phyloP scores from a whole-genome alignment of 2,888 invertebrate species.

The Glyphotaelius pellucidus region DNA sequence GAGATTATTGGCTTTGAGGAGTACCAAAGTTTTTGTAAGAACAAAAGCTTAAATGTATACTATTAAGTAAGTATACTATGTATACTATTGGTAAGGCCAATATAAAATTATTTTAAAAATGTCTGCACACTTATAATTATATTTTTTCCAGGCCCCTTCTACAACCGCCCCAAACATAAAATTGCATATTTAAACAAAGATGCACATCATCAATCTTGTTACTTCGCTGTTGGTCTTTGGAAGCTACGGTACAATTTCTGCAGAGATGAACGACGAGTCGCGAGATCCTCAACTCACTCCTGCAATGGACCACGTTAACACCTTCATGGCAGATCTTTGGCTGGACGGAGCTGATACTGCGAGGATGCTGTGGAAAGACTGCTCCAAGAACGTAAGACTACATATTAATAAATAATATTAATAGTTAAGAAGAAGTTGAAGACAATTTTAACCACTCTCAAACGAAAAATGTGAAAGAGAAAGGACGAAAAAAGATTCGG shows the following conservation, averaged over 20 bases:
- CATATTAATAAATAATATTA: background rate
- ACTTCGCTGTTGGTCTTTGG: background rate
- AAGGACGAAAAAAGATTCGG: too few relatives aligned
- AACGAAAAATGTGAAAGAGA: too few relatives aligned
- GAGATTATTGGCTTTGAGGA: too few relatives aligned
- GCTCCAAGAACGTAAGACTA: slow-evolving; percentile 73
- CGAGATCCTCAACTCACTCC: background rate
- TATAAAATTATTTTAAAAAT: too few relatives aligned
- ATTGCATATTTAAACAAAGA: background rate
- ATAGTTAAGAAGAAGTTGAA: background rate
- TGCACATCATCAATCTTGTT: background rate
- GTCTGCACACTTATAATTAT: background rate
- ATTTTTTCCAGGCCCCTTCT: background rate
- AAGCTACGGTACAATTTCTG: background rate
- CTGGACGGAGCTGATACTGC: slow-evolving; percentile 74
- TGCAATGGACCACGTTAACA: slow-evolving; percentile 42
- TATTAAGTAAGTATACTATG: too few relatives aligned
- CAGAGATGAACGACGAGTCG: background rate
- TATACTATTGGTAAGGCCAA: too few relatives aligned
- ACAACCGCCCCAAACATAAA: background rate
- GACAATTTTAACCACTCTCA: too few relatives aligned
- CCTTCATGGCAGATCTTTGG: slow-evolving; percentile 75
- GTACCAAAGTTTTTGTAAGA: too few relatives aligned
- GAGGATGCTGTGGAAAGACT: slow-evolving; percentile 75
- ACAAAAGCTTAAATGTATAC: too few relatives aligned